Evolutionary conservation across 2,888 invertebrate genomes (phyloP), one percentile per base, ranked within the genome.

Genomic region (Sminthurinus aureus): DNA sequence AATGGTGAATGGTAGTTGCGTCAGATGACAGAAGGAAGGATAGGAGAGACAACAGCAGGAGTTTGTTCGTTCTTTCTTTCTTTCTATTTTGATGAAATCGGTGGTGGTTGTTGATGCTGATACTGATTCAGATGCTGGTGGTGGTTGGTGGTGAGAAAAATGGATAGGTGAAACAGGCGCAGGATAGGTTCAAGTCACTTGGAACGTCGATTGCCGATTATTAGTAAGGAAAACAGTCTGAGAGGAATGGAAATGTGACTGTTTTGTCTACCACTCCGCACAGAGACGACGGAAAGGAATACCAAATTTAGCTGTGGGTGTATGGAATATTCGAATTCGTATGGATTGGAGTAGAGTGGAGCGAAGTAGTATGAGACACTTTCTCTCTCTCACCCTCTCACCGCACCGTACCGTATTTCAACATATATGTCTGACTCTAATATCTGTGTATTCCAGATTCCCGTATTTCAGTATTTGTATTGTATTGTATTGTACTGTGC

Each of bases 201-300:
- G 80, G 69, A 69, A 80, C 80, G 71, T 69, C 77, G 69, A 76
- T 80, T 79, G 69, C 71, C 80, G 81, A 83, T 83, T 83, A 83
- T 83, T 83, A 83, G 83, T 83, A 80, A 83, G 83, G 80, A 80
- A 83, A 83, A 83, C 83, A 83, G 77, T 80, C 83, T 83, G 83
- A 80, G 76, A 81, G 80, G 83, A 83, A 83, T 83, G 81, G 83
- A 71, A 83, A 83, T 83, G 81, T 64, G 83, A 81, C 76, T 81
- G 80, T 22, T 81, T 74, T 76, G 75, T 73, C 38, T 38, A 1
- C 6, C 38, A 1, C 38, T 38, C 3, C 6, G 1, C 38, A 38
- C 6, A 38, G 38, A 38, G 38, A 38, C 18, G 13, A 38, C n/a
- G 38, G 38, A 38, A 38, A 38, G 38, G 38, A 38, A 38, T 38